Conservation (phyloP, 2,797 vertebrate genomes). For the Cetoscarus ocellatus region DNA sequence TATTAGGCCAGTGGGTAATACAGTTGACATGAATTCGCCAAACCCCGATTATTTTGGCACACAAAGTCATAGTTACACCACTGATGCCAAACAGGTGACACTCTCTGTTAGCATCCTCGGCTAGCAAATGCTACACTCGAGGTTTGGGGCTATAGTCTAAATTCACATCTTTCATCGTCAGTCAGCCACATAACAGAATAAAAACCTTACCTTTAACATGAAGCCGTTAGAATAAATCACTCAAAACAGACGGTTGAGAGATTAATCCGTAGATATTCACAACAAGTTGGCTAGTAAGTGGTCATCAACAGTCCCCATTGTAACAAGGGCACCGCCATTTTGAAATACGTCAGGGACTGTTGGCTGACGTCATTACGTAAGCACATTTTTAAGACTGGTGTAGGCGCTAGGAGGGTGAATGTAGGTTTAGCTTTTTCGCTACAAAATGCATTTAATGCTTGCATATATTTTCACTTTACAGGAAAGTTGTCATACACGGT, state of each 20-base stretch:
- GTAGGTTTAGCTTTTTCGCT: neutral
- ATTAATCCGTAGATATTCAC: constrained; percentile 35
- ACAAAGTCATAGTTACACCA: neutral
- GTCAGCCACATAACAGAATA: accelerated
- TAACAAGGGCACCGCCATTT: constrained; percentile 77
- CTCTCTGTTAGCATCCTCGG: constrained; percentile 9
- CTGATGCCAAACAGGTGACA: neutral
- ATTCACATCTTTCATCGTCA: neutral
- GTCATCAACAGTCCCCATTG: constrained; percentile 55
- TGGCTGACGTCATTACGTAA: constrained; percentile 47
- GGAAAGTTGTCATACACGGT: too few species aligned
- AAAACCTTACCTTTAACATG: constrained; percentile 79
- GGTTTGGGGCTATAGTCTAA: neutral
- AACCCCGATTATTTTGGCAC: too few species aligned
- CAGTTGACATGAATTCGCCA: accelerated
- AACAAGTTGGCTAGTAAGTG: constrained; percentile 52
- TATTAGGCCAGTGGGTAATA: accelerated
- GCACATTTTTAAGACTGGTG: too few species aligned
- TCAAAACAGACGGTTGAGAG: neutral
- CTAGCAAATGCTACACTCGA: constrained; percentile 45
- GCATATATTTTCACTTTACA: accelerated
- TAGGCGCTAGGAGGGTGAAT: too few species aligned
- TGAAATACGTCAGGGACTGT: constrained; percentile 24
- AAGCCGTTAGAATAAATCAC: constrained; percentile 39
- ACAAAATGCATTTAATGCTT: neutral